These are phyloP conservation scores for Ooceraea biroi DNA, from an alignment of 1,140 invertebrate species.

Conservation along the genomic window DNA sequence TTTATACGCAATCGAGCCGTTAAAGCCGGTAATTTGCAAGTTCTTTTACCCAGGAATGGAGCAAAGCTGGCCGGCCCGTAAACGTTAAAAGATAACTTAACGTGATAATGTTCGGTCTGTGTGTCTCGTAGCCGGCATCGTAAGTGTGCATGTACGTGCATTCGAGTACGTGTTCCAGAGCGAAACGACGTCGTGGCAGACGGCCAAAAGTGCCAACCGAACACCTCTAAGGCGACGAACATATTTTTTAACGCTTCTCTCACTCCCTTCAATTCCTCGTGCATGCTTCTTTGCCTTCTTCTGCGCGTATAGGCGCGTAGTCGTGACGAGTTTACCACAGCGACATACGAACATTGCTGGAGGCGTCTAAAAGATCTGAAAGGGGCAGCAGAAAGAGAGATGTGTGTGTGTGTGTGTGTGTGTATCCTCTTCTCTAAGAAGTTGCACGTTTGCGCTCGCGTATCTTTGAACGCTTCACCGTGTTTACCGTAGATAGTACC, in stretches of 20 bases:
- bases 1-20: background rate
- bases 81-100: constrained; percentile 7
- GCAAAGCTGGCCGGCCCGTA: constrained; percentile 7
- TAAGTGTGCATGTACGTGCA: background rate
- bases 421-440: constrained; percentile 54
- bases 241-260: constrained; percentile 57
- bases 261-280: background rate
- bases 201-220: constrained; percentile 50
- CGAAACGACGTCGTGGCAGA: constrained; percentile 44
- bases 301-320: background rate
- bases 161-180: constrained; percentile 20
- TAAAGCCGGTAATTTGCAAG: background rate
- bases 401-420: no score
- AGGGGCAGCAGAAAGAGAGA: background rate
- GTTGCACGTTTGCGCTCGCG: constrained; percentile 52
- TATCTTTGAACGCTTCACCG: constrained; percentile 46
- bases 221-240: constrained; percentile 34
- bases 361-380: constrained; percentile 4
- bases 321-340: constrained; percentile 37
- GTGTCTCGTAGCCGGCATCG: background rate
- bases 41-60: constrained; percentile 3
- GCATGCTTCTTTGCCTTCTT: background rate
- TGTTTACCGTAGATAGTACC: constrained; percentile 51
- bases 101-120: constrained; percentile 10
- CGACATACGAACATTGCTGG: constrained; percentile 21